Percentiles rank a stretch among this genome's conserved stretches.
phyloP scores from a whole-genome alignment of 2,888 invertebrate genomes.

The Caenorhabditis uteleia region DNA sequence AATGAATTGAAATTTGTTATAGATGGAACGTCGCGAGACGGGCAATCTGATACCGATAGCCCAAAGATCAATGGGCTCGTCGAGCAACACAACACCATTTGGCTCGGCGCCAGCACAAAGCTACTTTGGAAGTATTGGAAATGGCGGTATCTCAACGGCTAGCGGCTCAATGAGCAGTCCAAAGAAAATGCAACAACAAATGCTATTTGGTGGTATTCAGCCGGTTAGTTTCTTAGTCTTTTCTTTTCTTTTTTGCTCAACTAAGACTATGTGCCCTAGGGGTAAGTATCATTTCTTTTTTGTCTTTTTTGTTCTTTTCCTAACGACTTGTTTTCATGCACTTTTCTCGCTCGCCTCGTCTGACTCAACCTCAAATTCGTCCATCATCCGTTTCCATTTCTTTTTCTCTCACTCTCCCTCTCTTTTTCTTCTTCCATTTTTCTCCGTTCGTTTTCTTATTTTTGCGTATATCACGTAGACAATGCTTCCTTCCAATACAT shows the following conservation, averaged over 20 bases:
- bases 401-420: constrained; percentile 2
- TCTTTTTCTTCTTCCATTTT: constrained; percentile 1
- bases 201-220: constrained; percentile 27
- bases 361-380: too few species aligned
- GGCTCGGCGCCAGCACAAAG: constrained; percentile 30
- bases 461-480: constrained; percentile 26
- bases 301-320: too few species aligned
- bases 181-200: constrained; percentile 27
- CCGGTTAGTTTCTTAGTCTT: constrained; percentile 21
- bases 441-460: constrained; percentile 2
- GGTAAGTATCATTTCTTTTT: too few species aligned
- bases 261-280: too few species aligned
- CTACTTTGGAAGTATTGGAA: constrained; percentile 13
- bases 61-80: constrained; percentile 21
- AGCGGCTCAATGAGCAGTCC: constrained; percentile 21
- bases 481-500: background rate
- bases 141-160: background rate
- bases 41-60: constrained; percentile 37
- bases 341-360: too few species aligned
- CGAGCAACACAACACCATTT: constrained; percentile 19
- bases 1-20: too few species aligned
- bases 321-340: too few species aligned
- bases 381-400: too few species aligned
- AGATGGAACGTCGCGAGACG: constrained; percentile 42
- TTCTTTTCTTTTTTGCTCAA: constrained; percentile 7